Evolutionary conservation across 2,113 vertebrate species (phyloP).

Genomic region (Phrynosoma platyrhinos): DNA sequence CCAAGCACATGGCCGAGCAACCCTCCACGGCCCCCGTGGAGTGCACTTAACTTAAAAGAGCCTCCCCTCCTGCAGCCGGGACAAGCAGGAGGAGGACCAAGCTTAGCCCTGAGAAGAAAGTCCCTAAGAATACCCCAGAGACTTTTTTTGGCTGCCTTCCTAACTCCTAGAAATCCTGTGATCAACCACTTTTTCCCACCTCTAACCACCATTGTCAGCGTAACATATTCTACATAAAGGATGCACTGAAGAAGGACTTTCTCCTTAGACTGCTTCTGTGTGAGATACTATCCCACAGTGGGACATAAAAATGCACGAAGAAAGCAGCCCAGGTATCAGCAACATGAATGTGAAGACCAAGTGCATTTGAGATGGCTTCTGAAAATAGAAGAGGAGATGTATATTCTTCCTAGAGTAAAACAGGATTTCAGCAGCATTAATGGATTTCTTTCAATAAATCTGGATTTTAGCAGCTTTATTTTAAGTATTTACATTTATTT

Average conservation of each 20-base stretch:
- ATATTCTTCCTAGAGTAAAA: neutral
- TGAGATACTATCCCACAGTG: neutral
- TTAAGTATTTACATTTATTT: neutral
- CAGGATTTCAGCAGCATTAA: constrained; percentile 3
- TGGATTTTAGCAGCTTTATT: constrained; percentile 14
- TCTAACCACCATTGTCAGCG: neutral
- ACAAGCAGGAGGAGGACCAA: neutral
- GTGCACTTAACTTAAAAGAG: neutral
- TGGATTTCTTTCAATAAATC: constrained; percentile 1
- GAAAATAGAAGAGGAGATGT: neutral
- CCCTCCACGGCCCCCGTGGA: neutral
- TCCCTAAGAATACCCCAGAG: neutral
- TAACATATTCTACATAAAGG: neutral
- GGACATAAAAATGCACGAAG: neutral
- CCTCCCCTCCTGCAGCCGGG: neutral
- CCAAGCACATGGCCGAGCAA: neutral
- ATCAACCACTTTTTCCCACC: neutral
- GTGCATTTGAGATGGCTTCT: neutral
- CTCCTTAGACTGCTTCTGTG: neutral
- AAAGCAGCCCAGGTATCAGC: neutral
- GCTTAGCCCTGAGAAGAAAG: neutral
- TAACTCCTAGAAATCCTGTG: neutral
- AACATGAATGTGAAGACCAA: neutral
- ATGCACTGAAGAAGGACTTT: neutral
- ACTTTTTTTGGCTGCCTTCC: constrained; percentile 13